Evolutionary conservation across 2,888 invertebrate species (phyloP).

Genomic region (Lottia scabra): DNA sequence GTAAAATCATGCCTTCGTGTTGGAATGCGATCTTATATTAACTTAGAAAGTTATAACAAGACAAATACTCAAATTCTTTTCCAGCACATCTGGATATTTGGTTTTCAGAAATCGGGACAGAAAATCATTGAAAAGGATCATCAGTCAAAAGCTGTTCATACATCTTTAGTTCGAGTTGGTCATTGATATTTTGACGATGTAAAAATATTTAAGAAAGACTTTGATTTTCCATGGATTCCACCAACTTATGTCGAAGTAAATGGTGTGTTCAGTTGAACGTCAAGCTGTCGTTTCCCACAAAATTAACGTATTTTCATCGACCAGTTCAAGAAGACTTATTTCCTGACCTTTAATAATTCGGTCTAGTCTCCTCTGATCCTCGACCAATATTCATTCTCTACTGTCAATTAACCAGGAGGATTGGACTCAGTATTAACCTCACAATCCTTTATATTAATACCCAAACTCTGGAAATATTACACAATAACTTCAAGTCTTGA

Average conservation of each 20-base stretch:
- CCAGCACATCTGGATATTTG: too few relatives aligned
- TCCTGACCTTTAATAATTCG: not conserved
- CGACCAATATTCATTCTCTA: not conserved
- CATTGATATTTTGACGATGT: not conserved
- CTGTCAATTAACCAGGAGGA: not conserved
- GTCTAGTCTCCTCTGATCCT: not conserved
- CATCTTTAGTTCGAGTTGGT: not conserved
- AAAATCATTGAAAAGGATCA: too few relatives aligned
- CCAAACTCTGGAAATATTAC: not conserved
- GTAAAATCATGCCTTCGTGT: too few relatives aligned
- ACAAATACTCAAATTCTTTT: too few relatives aligned
- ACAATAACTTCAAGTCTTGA: not conserved
- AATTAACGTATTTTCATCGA: slow-evolving; percentile 3
- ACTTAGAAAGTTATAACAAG: too few relatives aligned
- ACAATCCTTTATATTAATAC: not conserved
- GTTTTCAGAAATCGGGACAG: too few relatives aligned
- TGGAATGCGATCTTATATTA: too few relatives aligned
- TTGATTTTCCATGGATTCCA: not conserved
- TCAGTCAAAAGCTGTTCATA: too few relatives aligned
- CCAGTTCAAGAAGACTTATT: not conserved
- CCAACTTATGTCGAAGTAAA: not conserved
- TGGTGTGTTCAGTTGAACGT: not conserved
- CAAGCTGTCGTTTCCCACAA: not conserved
- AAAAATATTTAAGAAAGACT: not conserved
- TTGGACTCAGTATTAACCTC: not conserved